Conservation (phyloP, 2,888 invertebrate genomes). For the Dimorphilus gyrociliatus region DNA sequence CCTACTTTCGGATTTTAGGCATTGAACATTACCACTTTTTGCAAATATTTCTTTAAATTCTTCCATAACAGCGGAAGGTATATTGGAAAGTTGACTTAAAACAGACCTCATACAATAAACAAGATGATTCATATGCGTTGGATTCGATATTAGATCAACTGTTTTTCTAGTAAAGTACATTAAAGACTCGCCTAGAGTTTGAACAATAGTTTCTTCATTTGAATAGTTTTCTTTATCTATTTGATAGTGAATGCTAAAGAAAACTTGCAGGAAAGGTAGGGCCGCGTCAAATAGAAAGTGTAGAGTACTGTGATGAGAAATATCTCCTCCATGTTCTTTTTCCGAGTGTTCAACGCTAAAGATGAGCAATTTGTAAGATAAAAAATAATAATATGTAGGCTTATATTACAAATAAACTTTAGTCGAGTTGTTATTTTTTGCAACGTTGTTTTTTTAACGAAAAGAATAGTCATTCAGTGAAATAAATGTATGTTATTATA, state of each 20-base stretch:
- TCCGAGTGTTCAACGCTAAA: background rate
- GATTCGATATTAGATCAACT: constrained; percentile 23
- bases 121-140: constrained; percentile 24
- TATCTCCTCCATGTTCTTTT: background rate
- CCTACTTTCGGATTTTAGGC: background rate
- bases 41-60: constrained; percentile 1
- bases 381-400: too few relatives aligned
- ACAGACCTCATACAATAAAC: constrained; percentile 20
- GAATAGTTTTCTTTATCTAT: background rate
- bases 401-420: too few relatives aligned
- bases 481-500: too few relatives aligned
- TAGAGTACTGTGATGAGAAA: constrained; percentile 19
- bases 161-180: too few relatives aligned
- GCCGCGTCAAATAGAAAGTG: constrained; percentile 35
- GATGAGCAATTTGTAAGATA: background rate
- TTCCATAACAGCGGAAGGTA: constrained; percentile 1
- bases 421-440: too few relatives aligned
- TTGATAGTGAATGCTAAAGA: constrained; percentile 14
- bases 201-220: constrained; percentile 14
- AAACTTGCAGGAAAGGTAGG: constrained; percentile 25
- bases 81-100: background rate
- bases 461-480: too few relatives aligned
- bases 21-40: background rate
- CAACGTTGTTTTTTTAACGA: too few relatives aligned
- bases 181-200: constrained; percentile 18